Evolutionary conservation across 2,113 vertebrate genomes (phyloP).

Genomic region (Tursiops truncatus): DNA sequence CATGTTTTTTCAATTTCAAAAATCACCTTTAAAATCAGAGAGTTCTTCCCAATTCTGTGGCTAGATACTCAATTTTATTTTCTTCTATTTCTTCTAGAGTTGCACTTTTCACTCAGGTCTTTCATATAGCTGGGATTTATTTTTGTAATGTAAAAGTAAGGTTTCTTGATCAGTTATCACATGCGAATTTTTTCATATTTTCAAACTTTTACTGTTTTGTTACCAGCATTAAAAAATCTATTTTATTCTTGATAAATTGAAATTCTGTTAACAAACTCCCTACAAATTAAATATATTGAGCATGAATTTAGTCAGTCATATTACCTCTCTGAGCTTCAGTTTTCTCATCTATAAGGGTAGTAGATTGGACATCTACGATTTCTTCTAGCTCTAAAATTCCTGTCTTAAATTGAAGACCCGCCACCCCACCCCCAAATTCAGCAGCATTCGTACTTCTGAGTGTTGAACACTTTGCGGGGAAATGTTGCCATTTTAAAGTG

Average conservation of each 20-base stretch:
- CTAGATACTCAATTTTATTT: not conserved
- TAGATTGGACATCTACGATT: not conserved
- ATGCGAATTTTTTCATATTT: conserved; percentile 1
- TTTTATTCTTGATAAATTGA: conserved; percentile 22
- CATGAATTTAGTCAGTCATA: not conserved
- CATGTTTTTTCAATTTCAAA: not conserved
- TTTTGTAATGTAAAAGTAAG: conserved; percentile 37
- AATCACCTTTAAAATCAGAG: not conserved
- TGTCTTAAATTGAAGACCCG: not conserved
- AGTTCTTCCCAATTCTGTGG: not conserved
- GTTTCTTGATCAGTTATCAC: conserved; percentile 37
- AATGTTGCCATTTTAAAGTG: not conserved
- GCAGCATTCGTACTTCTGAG: not conserved
- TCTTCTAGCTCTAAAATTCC: conserved; percentile 9
- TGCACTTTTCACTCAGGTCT: not conserved
- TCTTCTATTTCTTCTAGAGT: not conserved
- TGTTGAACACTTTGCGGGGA: not conserved
- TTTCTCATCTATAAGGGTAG: not conserved
- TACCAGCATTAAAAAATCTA: not conserved
- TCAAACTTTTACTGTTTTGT: conserved; percentile 27
- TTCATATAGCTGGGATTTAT: conserved; percentile 12
- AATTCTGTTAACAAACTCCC: not conserved
- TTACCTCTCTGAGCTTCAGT: conserved; percentile 3
- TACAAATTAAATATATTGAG: not conserved
- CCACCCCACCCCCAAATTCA: not conserved